Conservation (phyloP, 2,797 vertebrate species). For the Numenius phaeopus region DNA sequence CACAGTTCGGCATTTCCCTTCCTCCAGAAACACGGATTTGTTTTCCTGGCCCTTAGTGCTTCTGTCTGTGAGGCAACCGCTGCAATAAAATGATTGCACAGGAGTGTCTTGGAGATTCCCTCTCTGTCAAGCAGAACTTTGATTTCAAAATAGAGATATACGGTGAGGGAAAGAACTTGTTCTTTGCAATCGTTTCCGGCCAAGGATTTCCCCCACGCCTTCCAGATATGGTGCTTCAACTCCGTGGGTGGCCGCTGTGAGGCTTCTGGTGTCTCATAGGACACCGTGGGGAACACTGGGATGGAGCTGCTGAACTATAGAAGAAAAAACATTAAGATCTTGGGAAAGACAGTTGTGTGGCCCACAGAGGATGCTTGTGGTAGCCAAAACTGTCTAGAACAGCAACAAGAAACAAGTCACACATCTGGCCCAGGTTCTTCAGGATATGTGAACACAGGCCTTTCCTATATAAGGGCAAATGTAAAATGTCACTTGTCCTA, state of each 20-base stretch:
- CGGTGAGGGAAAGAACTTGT: background rate
- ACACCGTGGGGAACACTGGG: background rate
- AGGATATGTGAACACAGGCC: too few species aligned
- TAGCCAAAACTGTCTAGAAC: background rate
- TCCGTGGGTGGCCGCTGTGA: background rate
- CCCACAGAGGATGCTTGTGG: background rate
- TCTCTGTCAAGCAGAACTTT: rapidly evolving
- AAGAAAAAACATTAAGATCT: background rate
- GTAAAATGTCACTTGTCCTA: background rate
- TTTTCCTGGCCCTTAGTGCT: background rate
- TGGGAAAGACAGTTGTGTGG: background rate
- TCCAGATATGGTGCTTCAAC: background rate
- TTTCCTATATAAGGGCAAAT: background rate
- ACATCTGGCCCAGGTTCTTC: background rate
- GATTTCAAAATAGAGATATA: background rate
- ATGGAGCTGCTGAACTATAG: background rate
- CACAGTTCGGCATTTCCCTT: background rate
- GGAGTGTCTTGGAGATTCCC: background rate
- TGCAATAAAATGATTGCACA: background rate
- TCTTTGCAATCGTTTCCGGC: background rate
- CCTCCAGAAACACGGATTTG: background rate
- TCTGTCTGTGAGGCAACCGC: background rate
- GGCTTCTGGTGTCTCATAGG: background rate
- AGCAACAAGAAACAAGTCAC: background rate
- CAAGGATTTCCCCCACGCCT: background rate